Evolutionary conservation across 2,888 invertebrate genomes (phyloP), one percentile per base, ranked within the genome.

Genomic region (Ceramica pisi): DNA sequence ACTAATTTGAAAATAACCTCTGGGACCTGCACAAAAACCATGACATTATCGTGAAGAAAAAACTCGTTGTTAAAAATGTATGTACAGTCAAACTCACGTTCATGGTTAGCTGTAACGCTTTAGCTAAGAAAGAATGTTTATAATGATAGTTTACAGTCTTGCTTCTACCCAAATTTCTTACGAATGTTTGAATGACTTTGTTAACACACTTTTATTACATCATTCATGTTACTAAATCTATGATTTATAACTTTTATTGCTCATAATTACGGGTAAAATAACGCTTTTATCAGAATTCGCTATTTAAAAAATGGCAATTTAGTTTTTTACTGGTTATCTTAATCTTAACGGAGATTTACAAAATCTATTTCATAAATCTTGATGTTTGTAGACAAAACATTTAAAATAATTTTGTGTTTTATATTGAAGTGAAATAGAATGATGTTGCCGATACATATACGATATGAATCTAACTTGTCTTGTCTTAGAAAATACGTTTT

Each of bases 1-100:
- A 60, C 38, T 77, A 73, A 77, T 78, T 78, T 78, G 60, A 74
- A 78, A 73, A 78, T 73, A 73, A 67, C 60, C 23, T 53, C 41
- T 55, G 46, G 46, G 19, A 23, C 9, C 38, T 35, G 38, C 19
- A 38, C 60, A 77, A 74, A 60, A 78, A 73, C 31, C 51, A 57
- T 63, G 1, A 41, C 9, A 76, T 70, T 62, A 59, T 21, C 26
- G 21, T 21, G 7, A 75, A 57, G 26, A 12, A 73, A 63, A 75
- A 75, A 67, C n/a, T 26, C 12, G 14, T 46, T 12, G 23, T 38
- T 57, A 19, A 57, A 56, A 67, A 67, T 50, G 2, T 75, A 14
- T 41, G 41, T 57, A 66, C 10, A 23, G 31, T 48, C n/a, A 48
- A 41, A n/a, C 0, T 16, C 12, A 46, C 7, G 1, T 9, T 9